Conservation (phyloP, 2,888 invertebrate species). For the Nephrotoma appendiculata region DNA sequence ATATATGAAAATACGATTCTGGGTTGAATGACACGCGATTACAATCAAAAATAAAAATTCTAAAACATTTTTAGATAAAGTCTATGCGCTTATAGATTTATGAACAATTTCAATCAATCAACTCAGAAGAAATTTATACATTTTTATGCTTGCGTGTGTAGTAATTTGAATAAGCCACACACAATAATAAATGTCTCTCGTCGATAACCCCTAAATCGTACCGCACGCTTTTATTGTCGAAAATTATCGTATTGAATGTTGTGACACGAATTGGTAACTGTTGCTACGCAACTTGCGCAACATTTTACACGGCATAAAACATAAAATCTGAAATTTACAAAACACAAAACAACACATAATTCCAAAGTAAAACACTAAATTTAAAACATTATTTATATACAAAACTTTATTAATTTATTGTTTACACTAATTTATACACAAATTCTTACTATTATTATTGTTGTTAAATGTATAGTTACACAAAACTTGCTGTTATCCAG, state of each 20-base stretch:
- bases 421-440: no score
- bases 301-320: no score
- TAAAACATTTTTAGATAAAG: neutral
- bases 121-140: neutral
- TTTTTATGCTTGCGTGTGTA: neutral
- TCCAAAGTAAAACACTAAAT: no score
- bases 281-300: no score
- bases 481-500: no score
- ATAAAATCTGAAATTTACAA: no score
- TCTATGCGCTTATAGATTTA: neutral
- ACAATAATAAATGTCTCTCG: neutral
- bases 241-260: neutral
- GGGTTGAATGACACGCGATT: neutral
- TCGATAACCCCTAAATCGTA: neutral
- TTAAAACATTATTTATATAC: no score
- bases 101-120: neutral
- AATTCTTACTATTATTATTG: no score
- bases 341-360: no score
- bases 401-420: no score
- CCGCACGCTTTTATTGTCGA: neutral
- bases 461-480: no score
- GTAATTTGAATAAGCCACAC: neutral
- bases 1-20: neutral
- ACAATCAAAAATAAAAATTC: neutral
- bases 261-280: neutral